Base-by-base conservation (phyloP, 1,140 invertebrate genomes). In the Berghia stephanieae region DNA sequence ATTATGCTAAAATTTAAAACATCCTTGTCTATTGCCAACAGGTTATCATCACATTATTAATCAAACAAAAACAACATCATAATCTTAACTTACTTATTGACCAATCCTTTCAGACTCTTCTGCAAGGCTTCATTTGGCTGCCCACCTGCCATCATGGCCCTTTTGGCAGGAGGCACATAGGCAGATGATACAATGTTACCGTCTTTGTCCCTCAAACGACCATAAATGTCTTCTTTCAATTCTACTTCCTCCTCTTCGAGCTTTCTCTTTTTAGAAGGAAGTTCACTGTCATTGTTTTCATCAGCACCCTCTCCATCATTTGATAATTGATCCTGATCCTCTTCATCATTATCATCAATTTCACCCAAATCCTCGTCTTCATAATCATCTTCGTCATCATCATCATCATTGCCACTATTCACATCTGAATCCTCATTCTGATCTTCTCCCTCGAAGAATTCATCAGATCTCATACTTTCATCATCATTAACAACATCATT, bases 141-240 rank as follows among this genome's bases (percentile, higher is more conserved):
- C 66, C 89, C 89, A 86, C 92, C 88, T 66, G 87, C 89, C 18
- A 91, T 89, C 31, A 90, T 38, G 73, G 85, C 84, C 81, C 95
- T 91, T 75, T 93, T 91, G 82, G 93, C 94, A 63, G 96, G 96
- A 38, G 96, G 96, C 81, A 97, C 87, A 87, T 98, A 98, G 85
- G 93, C 66, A 10, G 78, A 81, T n/a, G 73, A 75, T 38, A 96
- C 88, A 82, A 96, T 87, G 85, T 94, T 94, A 4, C 96, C 96
- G 79, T 94, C 90, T 86, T 93, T 92, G 86, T 95, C 94, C 83
- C 94, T 91, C 80, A 94, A 92, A 79, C 96, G 91, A 2, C 96
- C 96, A 91, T 98, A 98, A 86, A 98, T 98, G 90, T 98, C 96
- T 91, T 98, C 96, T 92, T 70, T 57, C 24, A 77, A 27, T 24